Evolutionary conservation across 2,113 vertebrate species (phyloP).

Genomic region (Cavia porcellus): DNA sequence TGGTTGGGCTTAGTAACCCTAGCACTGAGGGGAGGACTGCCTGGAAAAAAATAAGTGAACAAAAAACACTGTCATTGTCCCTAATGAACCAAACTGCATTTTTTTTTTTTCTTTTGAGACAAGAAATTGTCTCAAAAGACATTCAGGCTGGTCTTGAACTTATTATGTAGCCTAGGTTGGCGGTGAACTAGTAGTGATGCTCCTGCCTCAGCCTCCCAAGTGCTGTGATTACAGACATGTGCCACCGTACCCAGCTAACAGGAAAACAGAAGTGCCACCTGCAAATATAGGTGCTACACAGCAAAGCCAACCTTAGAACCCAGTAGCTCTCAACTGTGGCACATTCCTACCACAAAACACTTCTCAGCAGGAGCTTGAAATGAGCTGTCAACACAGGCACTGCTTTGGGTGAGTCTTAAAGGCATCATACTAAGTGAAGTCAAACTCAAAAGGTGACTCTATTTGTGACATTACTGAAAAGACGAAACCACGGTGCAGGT

Average conservation of each 20-base stretch:
- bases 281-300: background rate
- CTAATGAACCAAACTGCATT: background rate
- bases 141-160: background rate
- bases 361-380: background rate
- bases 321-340: background rate
- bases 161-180: background rate
- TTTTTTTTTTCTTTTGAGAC: background rate
- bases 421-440: background rate
- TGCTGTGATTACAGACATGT: background rate
- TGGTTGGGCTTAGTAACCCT: background rate
- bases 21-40: background rate
- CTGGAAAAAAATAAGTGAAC: background rate
- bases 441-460: background rate
- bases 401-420: background rate
- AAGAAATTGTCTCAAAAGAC: too few relatives aligned
- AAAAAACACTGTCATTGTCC: background rate
- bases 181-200: background rate
- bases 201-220: background rate
- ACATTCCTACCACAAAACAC: background rate
- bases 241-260: background rate
- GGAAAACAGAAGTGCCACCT: background rate
- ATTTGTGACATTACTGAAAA: background rate
- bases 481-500: background rate
- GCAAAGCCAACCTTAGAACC: background rate
- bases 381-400: background rate